Evolutionary conservation across 2,113 vertebrate genomes (phyloP), one percentile per base, ranked within the genome.

Genomic region (Hyperoodon ampullatus): DNA sequence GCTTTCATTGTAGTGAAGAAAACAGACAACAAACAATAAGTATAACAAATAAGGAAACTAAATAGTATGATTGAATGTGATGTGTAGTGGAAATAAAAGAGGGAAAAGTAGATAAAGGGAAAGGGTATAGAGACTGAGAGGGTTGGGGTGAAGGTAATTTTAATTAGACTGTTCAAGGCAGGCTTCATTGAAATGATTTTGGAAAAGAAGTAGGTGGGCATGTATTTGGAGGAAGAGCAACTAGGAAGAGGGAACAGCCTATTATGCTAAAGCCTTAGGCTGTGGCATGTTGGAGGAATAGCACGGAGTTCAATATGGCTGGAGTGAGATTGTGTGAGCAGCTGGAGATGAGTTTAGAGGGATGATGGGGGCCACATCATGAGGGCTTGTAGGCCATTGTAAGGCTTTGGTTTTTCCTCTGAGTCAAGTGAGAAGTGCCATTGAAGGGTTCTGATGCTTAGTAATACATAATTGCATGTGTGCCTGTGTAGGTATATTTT

Each of bases 1-100:
- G 60, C 71, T 84, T 80, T 71, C 23, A 44, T 30, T 94, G 33
- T 93, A 47, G 39, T 93, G 70, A 75, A 94, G 44, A 58, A 96
- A 39, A 94, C 26, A 81, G 26, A 74, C 35, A 91, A 53, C 21
- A 93, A 39, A 94, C 23, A 88, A 21, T 24, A 80, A 39, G 63
- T 68, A 58, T 44, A 87, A 90, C 30, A 90, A 84, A n/a, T 44
- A 88, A 94, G 33, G 3, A 74, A 90, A 88, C 33, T 63, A 74
- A 89, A 77, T 42, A 65, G 65, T 74, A 44, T 82, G n/a, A 44
- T 24, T 58, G 23, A 63, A 60, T 88, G 33, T 61, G 65, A 53
- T 35, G 8, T 10, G 24, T 60, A 90, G 42, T 94, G 85, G 35
- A 95, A 58, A 78, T 77, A 84, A 89, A 63, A 75, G 35, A 35